These are phyloP conservation scores for Chrysaora quinquecirrha DNA, from an alignment of 30 jellyfish, hydroid and myxozoan species.

Conservation along the genomic window DNA sequence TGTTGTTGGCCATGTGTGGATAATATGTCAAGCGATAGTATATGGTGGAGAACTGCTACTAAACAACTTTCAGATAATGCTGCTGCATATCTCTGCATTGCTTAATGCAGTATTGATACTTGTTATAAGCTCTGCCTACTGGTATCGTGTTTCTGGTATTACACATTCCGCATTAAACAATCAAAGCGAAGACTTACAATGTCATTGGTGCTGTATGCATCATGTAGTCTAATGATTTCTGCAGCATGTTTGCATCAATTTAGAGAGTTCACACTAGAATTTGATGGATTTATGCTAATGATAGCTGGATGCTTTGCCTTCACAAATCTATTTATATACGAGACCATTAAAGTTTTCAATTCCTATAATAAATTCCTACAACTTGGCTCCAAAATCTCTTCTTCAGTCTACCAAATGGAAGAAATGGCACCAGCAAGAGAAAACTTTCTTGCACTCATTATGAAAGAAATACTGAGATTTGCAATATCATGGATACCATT, in stretches of 20 bases:
- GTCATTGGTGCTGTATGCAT: neutral
- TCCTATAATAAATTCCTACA: neutral
- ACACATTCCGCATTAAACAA: too few species aligned
- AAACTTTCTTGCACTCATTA: neutral
- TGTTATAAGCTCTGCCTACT: neutral
- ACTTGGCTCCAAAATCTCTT: too few species aligned
- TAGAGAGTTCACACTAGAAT: neutral
- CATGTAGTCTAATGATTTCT: neutral
- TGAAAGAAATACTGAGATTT: constrained; percentile 3
- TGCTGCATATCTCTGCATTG: neutral
- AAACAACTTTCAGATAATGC: neutral
- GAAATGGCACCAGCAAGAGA: too few species aligned
- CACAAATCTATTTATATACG: neutral
- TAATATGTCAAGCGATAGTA: neutral
- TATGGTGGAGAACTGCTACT: neutral
- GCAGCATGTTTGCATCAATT: neutral
- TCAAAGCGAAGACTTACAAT: neutral
- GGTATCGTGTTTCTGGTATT: neutral
- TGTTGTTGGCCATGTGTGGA: neutral
- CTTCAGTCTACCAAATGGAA: too few species aligned
- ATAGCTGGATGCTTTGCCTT: neutral
- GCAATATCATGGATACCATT: constrained; percentile 31
- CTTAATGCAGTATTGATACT: neutral
- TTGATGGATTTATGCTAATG: neutral
- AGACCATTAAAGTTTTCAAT: neutral